Base-by-base conservation (phyloP, 2,113 vertebrate species). In the Micromys minutus region DNA sequence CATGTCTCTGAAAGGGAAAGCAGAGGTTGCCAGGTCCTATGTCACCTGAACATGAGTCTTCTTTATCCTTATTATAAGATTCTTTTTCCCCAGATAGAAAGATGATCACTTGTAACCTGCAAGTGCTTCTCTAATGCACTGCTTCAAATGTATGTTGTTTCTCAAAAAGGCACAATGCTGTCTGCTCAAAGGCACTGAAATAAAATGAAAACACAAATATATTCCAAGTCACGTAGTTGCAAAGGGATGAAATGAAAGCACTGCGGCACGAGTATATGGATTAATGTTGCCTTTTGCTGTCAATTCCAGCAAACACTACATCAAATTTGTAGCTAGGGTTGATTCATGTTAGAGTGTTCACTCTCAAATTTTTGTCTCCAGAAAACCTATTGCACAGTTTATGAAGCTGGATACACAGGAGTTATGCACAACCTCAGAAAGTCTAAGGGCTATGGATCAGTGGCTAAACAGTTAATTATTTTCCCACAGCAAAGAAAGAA, bases 231-330 rank as follows among this genome's bases (percentile, higher is more conserved):
- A 97, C 42, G 45, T 75, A 86, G 84, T 34, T 97, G 59, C 65
- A 93, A 94, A 93, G 61, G 86, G 90, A 96, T 93, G 93, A 94
- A 95, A 97, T 96, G 90, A 97, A 97, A 96, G 85, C 77, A 92
- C 61, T 75, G 67, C 85, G 85, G 45, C 86, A 92, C 55, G 63
- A 94, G 72, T 93, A 76, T 95, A 97, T 93, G 81, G 93, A 96
- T 97, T 97, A 97, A 95, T 93, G 94, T 87, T 97, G 94, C 52
- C 71, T 97, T 98, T 96, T 97, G 94, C 90, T 96, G 94, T 96
- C 96, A 96, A 76, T 95, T 97, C 86, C 72, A 75, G 88, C 72
- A 97, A 98, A 96, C 67, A 97, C 72, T 97, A 90, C 47, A 95
- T 97, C 96, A 97, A 92, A 96, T 96, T 96, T 95, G 85, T 93